Evolutionary conservation across 2,888 invertebrate species (phyloP).

Genomic region (Pediacus dermestoides): DNA sequence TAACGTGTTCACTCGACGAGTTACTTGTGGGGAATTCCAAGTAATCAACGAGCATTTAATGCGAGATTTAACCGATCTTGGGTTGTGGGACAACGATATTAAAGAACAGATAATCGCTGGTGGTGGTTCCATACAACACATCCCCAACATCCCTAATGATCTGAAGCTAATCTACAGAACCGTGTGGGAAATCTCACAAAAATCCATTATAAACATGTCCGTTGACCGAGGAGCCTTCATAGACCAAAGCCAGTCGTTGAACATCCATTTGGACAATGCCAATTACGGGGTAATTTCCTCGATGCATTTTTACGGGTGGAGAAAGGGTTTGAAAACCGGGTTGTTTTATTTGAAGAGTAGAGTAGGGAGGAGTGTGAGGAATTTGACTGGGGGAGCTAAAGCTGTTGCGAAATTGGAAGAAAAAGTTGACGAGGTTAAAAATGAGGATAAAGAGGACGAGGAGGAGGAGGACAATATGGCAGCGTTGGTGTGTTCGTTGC

Average conservation of each 20-base stretch:
- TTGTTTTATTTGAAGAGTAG: conserved; percentile 58
- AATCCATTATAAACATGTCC: conserved; percentile 91
- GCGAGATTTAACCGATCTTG: conserved; percentile 84
- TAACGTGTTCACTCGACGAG: conserved; percentile 91
- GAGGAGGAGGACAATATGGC: conserved; percentile 60
- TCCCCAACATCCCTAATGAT: conserved; percentile 78
- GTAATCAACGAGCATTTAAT: conserved; percentile 90
- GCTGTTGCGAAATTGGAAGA: background rate
- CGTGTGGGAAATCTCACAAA: conserved; percentile 96
- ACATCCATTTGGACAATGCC: conserved; percentile 94
- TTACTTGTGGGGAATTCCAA: conserved; percentile 93
- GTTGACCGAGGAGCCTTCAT: conserved; percentile 97
- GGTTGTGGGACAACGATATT: conserved; percentile 93
- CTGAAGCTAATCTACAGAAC: conserved; percentile 90
- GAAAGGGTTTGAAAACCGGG: conserved; percentile 94
- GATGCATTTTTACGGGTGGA: conserved; percentile 99
- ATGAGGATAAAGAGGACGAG: conserved; percentile 25
- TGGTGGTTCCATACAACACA: conserved; percentile 89
- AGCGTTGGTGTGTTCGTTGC: conserved; percentile 78
- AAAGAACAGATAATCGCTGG: conserved; percentile 89
- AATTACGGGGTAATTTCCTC: conserved; percentile 91
- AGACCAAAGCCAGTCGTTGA: conserved; percentile 97
- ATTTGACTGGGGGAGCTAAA: too few relatives aligned
- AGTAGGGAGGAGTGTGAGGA: too few relatives aligned
- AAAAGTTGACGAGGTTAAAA: background rate